Base-by-base conservation (phyloP, 2,888 invertebrate genomes). In the Rotaria macrura region DNA sequence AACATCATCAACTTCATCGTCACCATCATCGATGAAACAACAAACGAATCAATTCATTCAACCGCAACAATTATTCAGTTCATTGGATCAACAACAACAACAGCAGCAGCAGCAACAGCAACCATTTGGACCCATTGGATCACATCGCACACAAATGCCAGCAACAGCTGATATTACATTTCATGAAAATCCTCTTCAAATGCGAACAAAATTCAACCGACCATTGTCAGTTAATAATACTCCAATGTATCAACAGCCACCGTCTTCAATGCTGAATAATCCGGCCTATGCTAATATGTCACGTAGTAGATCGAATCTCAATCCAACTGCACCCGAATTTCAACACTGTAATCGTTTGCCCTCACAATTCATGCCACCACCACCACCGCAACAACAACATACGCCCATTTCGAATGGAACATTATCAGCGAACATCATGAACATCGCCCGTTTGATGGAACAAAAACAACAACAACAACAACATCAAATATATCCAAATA, bases 321-420 rank as follows among this genome's bases (percentile, higher is more conserved):
- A 79, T 79, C 79, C 79, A 43, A 79, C 20, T n/a, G 79, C 79
- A n/a, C 79, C 79, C 40, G 79, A 79, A 43, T 79, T 79, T 79
- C 43, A 43, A n/a, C 65, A 65, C 20, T 34, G 65, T 65, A 65
- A 65, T 65, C 65, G 65, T 20, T 20, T 65, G 6, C 54, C 54
- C 34, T 25, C 65, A 6, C 20, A 34, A 14, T 65, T 65, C n/a
- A 65, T 65, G 65, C 65, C 34, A 34, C 38, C 79, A n/a, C 38
- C 25, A 25, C 40, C 40, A 40, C 23, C 25, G 12, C 40, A 20
- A n/a, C 74, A 38, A 4, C 38, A 17, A 43, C 40, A 79, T 43
- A 25, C n/a, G 4, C n/a, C 40, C n/a, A 65, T 65, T 17, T 79
- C 79, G 9, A 79, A 79, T 43, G 79, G 43, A 79, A 40, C 79